Conservation (phyloP, 2,888 invertebrate genomes). For the Thelaira solivaga region DNA sequence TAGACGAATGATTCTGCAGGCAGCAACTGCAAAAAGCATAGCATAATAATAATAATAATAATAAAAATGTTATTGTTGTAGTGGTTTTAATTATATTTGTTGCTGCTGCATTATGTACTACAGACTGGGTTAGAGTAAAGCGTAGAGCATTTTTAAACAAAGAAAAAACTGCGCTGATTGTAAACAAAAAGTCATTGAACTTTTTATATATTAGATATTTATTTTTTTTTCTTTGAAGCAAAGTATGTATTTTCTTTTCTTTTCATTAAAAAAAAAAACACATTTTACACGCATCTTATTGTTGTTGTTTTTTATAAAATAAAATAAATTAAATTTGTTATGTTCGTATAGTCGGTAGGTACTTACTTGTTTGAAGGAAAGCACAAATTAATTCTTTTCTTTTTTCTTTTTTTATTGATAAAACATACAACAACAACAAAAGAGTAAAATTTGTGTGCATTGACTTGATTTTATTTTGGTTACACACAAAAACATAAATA, state of each 20-base stretch:
- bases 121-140: conserved; percentile 36
- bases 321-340: too few species aligned
- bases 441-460: not conserved
- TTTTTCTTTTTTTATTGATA: not conserved
- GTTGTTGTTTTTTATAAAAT: not conserved
- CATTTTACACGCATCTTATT: not conserved
- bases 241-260: conserved; percentile 37
- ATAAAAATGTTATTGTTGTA: conserved; percentile 2
- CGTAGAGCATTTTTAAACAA: conserved; percentile 22
- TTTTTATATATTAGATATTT: conserved; percentile 70
- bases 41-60: not conserved
- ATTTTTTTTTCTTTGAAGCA: conserved; percentile 2
- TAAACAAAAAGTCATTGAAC: conserved; percentile 71
- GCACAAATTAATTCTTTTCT: not conserved
- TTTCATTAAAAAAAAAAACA: not conserved
- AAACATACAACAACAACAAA: not conserved
- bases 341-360: too few species aligned
- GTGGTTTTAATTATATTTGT: not conserved
- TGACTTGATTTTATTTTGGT: not conserved
- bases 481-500: too few species aligned
- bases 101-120: conserved; percentile 2
- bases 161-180: conserved; percentile 42
- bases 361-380: not conserved
- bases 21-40: not conserved
- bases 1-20: not conserved